These are phyloP conservation scores for Enoplolaimus lenunculus DNA, from an alignment of 2,888 invertebrate genomes.

Conservation along the genomic window DNA sequence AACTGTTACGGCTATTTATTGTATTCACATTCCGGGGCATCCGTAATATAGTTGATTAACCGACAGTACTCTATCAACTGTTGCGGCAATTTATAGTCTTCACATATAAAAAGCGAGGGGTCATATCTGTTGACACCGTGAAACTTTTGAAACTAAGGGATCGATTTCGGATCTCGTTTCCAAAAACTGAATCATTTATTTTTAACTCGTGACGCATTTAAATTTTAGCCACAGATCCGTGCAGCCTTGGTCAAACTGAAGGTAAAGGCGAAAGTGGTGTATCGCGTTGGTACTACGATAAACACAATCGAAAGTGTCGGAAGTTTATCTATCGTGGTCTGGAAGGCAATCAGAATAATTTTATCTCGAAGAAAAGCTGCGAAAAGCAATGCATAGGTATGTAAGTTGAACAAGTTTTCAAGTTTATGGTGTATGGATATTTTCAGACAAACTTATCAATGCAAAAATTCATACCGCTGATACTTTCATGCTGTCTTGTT, in stretches of 20 bases:
- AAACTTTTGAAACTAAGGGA: neutral
- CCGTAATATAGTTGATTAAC: no score
- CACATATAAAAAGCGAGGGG: no score
- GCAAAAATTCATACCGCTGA: no score
- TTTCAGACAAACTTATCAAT: no score
- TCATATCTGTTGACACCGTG: neutral
- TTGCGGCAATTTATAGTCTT: no score
- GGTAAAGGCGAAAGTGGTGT: constrained; percentile 23
- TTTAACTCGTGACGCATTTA: neutral
- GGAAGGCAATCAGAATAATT: constrained; percentile 31
- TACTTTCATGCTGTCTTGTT: no score
- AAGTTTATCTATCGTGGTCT: constrained; percentile 28
- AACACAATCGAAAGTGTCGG: constrained; percentile 23
- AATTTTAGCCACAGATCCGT: constrained; percentile 24
- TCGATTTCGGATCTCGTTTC: neutral
- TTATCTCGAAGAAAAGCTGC: constrained; percentile 28
- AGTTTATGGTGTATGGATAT: neutral
- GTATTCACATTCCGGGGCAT: no score
- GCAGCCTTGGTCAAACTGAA: constrained; percentile 17
- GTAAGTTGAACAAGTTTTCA: no score
- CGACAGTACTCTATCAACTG: no score
- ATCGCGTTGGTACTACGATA: constrained; percentile 28
- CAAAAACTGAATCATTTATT: neutral
- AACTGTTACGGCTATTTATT: no score
- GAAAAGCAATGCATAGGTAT: constrained; percentile 26